phyloP scores from a whole-genome alignment of 2,888 invertebrate genomes.

The Caenorhabditis auriculariae region DNA sequence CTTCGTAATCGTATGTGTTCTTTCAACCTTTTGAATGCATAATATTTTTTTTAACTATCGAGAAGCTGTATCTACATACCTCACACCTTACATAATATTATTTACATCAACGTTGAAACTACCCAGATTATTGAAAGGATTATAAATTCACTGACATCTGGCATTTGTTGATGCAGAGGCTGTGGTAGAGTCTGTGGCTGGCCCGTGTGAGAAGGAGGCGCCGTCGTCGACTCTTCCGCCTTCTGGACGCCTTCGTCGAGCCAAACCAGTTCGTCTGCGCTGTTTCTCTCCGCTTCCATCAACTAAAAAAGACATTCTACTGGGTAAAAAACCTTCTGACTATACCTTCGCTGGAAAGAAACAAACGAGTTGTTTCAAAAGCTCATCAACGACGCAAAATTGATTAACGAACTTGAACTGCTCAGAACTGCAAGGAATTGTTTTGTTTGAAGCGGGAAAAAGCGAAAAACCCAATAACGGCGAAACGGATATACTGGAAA shows the following conservation, averaged over 20 bases:
- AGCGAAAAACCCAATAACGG: constrained; percentile 15
- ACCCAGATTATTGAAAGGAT: too few relatives aligned
- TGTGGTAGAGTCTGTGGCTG: too few relatives aligned
- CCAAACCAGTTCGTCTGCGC: constrained; percentile 33
- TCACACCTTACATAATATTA: too few relatives aligned
- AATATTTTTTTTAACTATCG: too few relatives aligned
- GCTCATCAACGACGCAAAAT: constrained; percentile 26
- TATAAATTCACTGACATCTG: too few relatives aligned
- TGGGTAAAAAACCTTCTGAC: not conserved
- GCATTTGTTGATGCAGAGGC: too few relatives aligned
- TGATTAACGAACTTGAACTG: constrained; percentile 23
- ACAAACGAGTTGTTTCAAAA: constrained; percentile 30
- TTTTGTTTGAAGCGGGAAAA: not conserved
- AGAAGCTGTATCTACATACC: too few relatives aligned
- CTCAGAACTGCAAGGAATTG: constrained; percentile 10
- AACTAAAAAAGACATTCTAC: constrained; percentile 6
- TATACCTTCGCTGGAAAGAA: constrained; percentile 33
- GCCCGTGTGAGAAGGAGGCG: too few relatives aligned
- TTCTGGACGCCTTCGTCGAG: constrained; percentile 21
- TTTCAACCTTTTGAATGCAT: too few relatives aligned
- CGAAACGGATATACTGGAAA: constrained; percentile 33
- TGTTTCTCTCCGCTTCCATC: constrained; percentile 41
- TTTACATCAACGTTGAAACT: too few relatives aligned
- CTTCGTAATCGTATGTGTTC: too few relatives aligned
- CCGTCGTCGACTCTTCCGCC: too few relatives aligned